phyloP scores from a whole-genome alignment of 1,140 invertebrate genomes.

The Camponotus floridanus region DNA sequence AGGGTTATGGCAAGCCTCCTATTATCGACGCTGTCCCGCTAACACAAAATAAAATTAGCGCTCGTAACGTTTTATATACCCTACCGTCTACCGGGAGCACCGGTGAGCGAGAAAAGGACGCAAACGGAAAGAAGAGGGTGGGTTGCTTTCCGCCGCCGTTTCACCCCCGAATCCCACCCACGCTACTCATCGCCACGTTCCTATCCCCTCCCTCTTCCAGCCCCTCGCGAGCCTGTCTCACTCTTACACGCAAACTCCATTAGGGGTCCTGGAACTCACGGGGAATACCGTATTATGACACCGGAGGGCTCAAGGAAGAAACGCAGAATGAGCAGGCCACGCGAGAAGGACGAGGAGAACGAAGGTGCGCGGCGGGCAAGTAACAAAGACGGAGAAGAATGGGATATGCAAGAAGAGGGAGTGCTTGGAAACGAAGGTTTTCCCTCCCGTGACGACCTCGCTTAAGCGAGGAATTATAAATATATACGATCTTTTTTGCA shows the following conservation, averaged over 20 bases:
- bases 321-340: slow-evolving; percentile 51
- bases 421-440: slow-evolving; percentile 25
- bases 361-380: not conserved
- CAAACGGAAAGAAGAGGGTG: slow-evolving; percentile 29
- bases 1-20: slow-evolving; percentile 31
- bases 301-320: slow-evolving; percentile 63
- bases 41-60: slow-evolving; percentile 77
- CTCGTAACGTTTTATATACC: slow-evolving; percentile 71
- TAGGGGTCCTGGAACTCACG: slow-evolving; percentile 72
- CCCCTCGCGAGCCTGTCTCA: slow-evolving; percentile 69
- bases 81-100: slow-evolving; percentile 30
- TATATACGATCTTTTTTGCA: slow-evolving; percentile 50
- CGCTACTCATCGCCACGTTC: slow-evolving; percentile 37
- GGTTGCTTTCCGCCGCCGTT: not conserved
- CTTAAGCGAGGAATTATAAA: slow-evolving; percentile 53
- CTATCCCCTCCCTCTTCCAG: slow-evolving; percentile 39
- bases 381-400: not conserved
- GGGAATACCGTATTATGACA: slow-evolving; percentile 79
- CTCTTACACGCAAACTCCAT: slow-evolving; percentile 83
- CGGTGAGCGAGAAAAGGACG: slow-evolving; percentile 26
- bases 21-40: slow-evolving; percentile 62
- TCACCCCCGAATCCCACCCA: slow-evolving; percentile 13
- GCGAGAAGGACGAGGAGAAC: slow-evolving; percentile 27
- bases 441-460: slow-evolving; percentile 16
- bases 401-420: not conserved